phyloP scores from a whole-genome alignment of 2,797 vertebrate species.

The Oreochromis mossambicus region DNA sequence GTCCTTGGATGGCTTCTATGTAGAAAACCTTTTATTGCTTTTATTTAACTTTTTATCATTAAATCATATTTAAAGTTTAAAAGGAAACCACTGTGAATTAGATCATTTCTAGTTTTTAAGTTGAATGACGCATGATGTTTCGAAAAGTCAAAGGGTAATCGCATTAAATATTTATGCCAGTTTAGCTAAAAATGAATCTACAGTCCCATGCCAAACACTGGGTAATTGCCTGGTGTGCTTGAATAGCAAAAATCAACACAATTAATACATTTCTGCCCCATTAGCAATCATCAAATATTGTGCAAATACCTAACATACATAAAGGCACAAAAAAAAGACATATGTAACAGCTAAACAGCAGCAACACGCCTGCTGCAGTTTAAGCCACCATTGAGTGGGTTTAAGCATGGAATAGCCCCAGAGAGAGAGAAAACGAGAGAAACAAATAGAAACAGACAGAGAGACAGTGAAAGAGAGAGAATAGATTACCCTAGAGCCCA shows the following conservation, averaged over 20 bases:
- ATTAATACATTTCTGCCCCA: not conserved
- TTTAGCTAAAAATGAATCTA: not conserved
- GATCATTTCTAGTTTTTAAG: not conserved
- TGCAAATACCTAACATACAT: not conserved
- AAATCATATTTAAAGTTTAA: not conserved
- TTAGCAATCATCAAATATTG: not conserved
- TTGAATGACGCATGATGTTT: fast-evolving
- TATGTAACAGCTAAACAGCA: not conserved
- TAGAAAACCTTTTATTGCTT: not conserved
- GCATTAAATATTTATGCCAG: not conserved
- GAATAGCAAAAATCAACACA: not conserved
- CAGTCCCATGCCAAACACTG: not conserved
- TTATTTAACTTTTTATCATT: not conserved
- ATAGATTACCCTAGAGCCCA: conserved; percentile 56
- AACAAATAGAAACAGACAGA: not conserved
- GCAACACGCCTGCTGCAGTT: not conserved
- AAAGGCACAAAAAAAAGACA: not conserved
- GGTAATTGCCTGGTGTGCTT: fast-evolving
- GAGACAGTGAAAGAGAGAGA: conserved; percentile 8
- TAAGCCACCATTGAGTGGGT: not conserved
- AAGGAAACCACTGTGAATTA: not conserved
- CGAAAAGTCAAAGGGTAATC: not conserved
- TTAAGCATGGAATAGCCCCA: conserved; percentile 17
- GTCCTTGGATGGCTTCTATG: not conserved
- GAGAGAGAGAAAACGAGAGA: not conserved